phyloP scores from a whole-genome alignment of 1,140 invertebrate species.

The Chironomus striatipennis region DNA sequence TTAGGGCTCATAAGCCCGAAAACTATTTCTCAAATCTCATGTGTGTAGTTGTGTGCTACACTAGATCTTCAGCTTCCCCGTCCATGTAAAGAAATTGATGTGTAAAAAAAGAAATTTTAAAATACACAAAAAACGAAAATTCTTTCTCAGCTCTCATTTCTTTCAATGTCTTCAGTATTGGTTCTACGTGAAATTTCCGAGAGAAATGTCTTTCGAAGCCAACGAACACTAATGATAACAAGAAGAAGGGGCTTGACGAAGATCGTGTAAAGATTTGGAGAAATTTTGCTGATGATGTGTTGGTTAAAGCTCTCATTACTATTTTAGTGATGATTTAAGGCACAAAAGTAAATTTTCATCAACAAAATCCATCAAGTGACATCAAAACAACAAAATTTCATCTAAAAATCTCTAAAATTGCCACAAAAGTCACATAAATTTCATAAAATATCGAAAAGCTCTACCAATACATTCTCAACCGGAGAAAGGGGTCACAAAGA shows the following conservation, averaged over 20 bases:
- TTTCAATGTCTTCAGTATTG: too few relatives aligned
- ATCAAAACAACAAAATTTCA: too few relatives aligned
- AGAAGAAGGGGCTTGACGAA: neutral
- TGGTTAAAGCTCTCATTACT: neutral
- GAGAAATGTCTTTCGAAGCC: too few relatives aligned
- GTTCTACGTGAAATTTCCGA: too few relatives aligned
- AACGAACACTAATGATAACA: neutral
- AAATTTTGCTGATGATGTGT: neutral
- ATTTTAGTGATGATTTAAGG: neutral
- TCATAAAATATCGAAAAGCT: constrained; percentile 19
- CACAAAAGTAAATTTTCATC: neutral
- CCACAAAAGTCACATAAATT: neutral
- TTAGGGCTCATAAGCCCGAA: constrained; percentile 5
- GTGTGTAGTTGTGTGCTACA: neutral
- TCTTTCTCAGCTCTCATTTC: neutral
- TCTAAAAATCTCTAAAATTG: neutral
- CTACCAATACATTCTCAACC: neutral
- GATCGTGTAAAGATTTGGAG: neutral
- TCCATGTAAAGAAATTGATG: neutral
- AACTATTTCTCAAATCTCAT: neutral
- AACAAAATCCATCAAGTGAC: too few relatives aligned
- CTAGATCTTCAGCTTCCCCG: constrained; percentile 6
- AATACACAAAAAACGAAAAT: neutral
- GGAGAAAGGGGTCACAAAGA: constrained; percentile 22
- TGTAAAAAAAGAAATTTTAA: constrained; percentile 10